phyloP scores from a whole-genome alignment of 37 sponge, comb jelly and placozoan genomes.

The Dysidea cf. avara region DNA sequence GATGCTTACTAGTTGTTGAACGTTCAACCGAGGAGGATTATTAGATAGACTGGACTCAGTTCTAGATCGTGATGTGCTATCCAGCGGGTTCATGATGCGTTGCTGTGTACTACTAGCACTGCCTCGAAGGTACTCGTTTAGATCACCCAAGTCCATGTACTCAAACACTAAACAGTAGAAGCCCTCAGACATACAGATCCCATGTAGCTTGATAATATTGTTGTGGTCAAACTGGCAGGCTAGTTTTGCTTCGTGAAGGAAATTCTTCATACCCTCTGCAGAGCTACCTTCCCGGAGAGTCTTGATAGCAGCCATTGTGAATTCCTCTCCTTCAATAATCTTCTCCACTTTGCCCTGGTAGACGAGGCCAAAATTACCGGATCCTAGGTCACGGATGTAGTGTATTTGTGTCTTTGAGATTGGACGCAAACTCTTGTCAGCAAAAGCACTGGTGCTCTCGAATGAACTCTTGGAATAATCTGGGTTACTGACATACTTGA shows the following conservation, averaged over 20 bases:
- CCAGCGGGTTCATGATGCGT: too few relatives aligned
- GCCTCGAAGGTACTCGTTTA: constrained; percentile 52
- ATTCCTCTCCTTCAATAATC: constrained; percentile 9
- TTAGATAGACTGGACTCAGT: constrained; percentile 63
- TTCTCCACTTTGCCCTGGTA: constrained; percentile 45
- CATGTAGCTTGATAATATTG: too few relatives aligned
- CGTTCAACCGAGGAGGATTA: constrained; percentile 47
- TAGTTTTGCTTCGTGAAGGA: constrained; percentile 70
- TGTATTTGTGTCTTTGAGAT: constrained; percentile 29
- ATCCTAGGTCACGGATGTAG: constrained; percentile 58
- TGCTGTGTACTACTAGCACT: constrained; percentile 48
- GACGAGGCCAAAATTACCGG: constrained; percentile 81
- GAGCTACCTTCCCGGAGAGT: constrained; percentile 50
- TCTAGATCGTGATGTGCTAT: constrained; percentile 49
- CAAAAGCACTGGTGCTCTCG: too few relatives aligned
- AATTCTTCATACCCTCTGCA: constrained; percentile 28
- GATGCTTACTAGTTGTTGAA: constrained; percentile 52
- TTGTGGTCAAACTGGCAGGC: constrained; percentile 70
- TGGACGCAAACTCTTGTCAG: constrained; percentile 22
- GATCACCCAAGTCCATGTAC: constrained; percentile 80
- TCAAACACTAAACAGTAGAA: too few relatives aligned
- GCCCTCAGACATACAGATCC: too few relatives aligned
- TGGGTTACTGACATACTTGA: too few relatives aligned
- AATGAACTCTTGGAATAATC: too few relatives aligned
- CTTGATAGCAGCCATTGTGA: constrained; percentile 74